Evolutionary conservation across 2,797 vertebrate genomes (phyloP), one percentile per base, ranked within the genome.

Genomic region (Falco berigora): DNA sequence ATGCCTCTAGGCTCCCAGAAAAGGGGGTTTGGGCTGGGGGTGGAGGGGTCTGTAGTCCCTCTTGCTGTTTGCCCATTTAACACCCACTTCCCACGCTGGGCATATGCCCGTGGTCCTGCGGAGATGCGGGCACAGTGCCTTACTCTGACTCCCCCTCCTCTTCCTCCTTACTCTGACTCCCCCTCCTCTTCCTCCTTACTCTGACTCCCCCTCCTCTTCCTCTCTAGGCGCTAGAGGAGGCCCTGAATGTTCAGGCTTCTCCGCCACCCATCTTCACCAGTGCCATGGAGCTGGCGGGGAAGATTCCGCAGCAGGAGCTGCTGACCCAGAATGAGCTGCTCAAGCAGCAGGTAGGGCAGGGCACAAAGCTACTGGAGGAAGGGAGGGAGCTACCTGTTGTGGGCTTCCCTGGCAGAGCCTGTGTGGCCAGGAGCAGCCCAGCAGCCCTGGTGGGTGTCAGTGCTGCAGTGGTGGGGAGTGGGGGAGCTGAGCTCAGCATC

Each of bases 241-340:
- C 99, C 52, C 97, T 99, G 94, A 99, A 99, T 4, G 98, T 99
- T 82, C 99, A 99, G 75, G 93, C 98, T 24, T 98, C 99, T 7
- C 92, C 98, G 1, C 97, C 98, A 16, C 98, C 99, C 53, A 95
- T 98, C n/a, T 98, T 98, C 27, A 96, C 97, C n/a, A 98, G 96
- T 83, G 97, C 98, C 19, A 97, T 98, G 47, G 99, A 99, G 30
- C 98, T 98, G 0, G 97, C 97, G 1, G 98, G 97, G 87, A 98
- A 98, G 79, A 87, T 98, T 78, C 98, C 98, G 34, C 99, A 98
- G 44, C 99, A 99, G 94, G 99, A 99, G 91, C 98, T 99, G 80
- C 98, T 99, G 89, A 99, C 99, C 7, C 99, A 99, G 97, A 99
- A 99, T 0, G 98, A 99, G 42, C 98, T 99, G 32, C 98, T 99